Conservation (phyloP, 2,888 invertebrate species). For the Papilio gigon region DNA sequence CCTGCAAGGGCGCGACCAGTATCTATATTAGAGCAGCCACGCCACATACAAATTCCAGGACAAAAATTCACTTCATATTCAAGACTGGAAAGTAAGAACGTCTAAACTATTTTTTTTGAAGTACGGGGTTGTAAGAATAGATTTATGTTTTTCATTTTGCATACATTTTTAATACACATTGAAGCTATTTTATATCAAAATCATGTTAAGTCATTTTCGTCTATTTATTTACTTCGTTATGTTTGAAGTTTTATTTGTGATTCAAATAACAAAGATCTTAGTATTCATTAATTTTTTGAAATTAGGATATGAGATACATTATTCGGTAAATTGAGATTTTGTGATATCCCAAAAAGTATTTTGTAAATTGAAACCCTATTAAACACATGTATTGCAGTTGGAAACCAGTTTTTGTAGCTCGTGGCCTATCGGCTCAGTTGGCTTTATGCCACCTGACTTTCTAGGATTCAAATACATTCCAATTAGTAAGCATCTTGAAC, state of each 20-base stretch:
- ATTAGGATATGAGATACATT: too few relatives aligned
- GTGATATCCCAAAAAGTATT: neutral
- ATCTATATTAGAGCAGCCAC: constrained; percentile 45
- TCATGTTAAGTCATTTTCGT: too few relatives aligned
- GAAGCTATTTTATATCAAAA: neutral
- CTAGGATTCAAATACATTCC: constrained; percentile 20
- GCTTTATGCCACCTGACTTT: constrained; percentile 18
- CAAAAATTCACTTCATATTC: too few relatives aligned
- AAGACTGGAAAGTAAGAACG: too few relatives aligned
- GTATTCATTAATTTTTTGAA: too few relatives aligned
- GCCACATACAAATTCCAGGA: constrained; percentile 16
- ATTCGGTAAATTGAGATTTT: neutral
- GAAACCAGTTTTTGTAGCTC: constrained; percentile 40
- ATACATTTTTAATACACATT: too few relatives aligned
- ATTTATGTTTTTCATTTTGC: too few relatives aligned
- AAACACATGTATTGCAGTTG: constrained; percentile 33
- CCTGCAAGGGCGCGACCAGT: constrained; percentile 68
- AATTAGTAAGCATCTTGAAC: constrained; percentile 4
- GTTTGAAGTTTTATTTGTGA: neutral
- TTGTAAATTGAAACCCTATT: constrained; percentile 25
- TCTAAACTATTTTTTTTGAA: too few relatives aligned
- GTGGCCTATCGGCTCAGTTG: constrained; percentile 26
- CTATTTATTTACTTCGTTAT: neutral
- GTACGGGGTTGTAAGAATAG: too few relatives aligned
- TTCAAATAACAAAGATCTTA: too few relatives aligned